Conservation (phyloP, 1,140 invertebrate genomes). For the Chrysomallon squamiferum region DNA sequence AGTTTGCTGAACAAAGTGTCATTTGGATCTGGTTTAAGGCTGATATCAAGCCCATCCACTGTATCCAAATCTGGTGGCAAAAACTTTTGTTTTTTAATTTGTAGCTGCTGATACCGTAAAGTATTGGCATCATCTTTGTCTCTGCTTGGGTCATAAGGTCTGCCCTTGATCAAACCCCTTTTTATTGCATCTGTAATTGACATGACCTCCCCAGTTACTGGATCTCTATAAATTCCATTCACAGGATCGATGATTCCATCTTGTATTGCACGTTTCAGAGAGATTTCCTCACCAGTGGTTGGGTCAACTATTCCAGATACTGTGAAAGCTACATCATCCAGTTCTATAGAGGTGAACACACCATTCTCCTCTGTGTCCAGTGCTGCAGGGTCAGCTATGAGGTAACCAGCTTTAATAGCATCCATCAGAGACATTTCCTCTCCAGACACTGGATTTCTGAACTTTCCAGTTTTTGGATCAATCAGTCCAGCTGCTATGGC, state of each 20-base stretch:
- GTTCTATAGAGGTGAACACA: constrained; percentile 46
- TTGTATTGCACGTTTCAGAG: constrained; percentile 51
- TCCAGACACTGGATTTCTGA: constrained; percentile 56
- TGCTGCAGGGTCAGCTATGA: constrained; percentile 42
- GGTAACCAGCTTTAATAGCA: constrained; percentile 54
- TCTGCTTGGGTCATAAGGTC: constrained; percentile 28
- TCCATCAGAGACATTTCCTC: constrained; percentile 56
- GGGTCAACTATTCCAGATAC: constrained; percentile 52
- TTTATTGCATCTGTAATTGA: constrained; percentile 67
- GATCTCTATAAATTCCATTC: constrained; percentile 52
- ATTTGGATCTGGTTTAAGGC: constrained; percentile 67
- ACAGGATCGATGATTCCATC: constrained; percentile 52
- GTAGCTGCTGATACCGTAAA: constrained; percentile 64
- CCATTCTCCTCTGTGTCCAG: constrained; percentile 31
- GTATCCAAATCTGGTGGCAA: constrained; percentile 18
- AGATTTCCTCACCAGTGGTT: constrained; percentile 48
- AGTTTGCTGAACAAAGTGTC: constrained; percentile 33
- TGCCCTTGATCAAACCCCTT: constrained; percentile 63
- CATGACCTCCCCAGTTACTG: constrained; percentile 57
- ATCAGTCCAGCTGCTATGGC: constrained; percentile 54
- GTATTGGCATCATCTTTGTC: constrained; percentile 74
- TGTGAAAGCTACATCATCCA: constrained; percentile 43
- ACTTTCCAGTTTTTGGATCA: constrained; percentile 53
- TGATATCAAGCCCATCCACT: constrained; percentile 72
- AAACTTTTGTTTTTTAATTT: constrained; percentile 48